Conservation (phyloP, 2,113 vertebrate genomes). For the Gallinago undulata region DNA sequence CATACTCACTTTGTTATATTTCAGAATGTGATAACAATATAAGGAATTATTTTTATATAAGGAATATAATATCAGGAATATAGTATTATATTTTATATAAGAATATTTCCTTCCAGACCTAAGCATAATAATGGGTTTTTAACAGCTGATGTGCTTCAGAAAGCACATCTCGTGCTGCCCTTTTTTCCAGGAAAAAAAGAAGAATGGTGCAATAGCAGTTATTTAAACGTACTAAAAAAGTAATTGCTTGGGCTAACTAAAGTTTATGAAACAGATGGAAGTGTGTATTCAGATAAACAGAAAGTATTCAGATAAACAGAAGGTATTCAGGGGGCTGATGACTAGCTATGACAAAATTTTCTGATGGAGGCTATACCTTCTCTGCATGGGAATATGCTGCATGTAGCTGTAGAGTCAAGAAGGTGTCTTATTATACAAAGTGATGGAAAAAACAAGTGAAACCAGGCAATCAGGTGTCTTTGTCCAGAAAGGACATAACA, state of each 20-base stretch:
- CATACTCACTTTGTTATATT: not conserved
- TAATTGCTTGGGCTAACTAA: not conserved
- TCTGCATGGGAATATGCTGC: not conserved
- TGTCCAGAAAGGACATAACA: not conserved
- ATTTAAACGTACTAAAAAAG: not conserved
- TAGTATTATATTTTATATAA: no score
- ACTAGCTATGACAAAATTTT: not conserved
- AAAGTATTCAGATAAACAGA: not conserved
- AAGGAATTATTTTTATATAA: not conserved
- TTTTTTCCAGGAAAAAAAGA: not conserved
- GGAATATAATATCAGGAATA: no score
- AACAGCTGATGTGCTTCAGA: not conserved
- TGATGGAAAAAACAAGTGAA: not conserved
- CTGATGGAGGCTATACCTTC: not conserved
- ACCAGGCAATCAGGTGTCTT: not conserved
- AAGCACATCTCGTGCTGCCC: not conserved
- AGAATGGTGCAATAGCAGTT: not conserved
- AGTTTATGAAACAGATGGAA: not conserved
- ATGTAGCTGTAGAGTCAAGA: not conserved
- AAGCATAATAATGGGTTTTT: not conserved
- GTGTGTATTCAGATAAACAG: not conserved
- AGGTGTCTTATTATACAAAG: not conserved
- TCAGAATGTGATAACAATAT: not conserved
- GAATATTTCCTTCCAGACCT: not conserved
- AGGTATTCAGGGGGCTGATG: not conserved